Conservation (phyloP, 2,888 invertebrate genomes). For the Thelaira solivaga region DNA sequence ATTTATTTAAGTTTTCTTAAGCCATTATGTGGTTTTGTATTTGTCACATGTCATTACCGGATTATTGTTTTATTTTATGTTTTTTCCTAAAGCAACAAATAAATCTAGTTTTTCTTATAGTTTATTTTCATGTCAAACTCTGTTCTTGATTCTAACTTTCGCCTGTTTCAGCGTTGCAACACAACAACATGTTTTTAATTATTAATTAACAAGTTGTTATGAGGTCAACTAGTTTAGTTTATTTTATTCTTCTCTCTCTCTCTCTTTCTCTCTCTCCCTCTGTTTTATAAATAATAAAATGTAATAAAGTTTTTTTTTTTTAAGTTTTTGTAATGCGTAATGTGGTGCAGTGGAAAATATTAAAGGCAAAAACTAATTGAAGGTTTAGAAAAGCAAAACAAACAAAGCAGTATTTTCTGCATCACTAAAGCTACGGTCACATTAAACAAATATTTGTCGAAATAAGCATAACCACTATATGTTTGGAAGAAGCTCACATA, state of each 20-base stretch:
- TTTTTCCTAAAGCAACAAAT: too few species aligned
- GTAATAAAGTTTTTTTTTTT: neutral
- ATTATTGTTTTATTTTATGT: too few species aligned
- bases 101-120: conserved; percentile 43
- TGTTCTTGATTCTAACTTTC: conserved; percentile 52
- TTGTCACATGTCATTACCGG: conserved; percentile 34
- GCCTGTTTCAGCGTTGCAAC: conserved; percentile 35
- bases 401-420: too few species aligned
- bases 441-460: too few species aligned
- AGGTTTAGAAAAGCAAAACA: too few species aligned
- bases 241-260: too few species aligned
- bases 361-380: too few species aligned
- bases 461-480: too few species aligned
- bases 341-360: neutral
- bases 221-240: conserved; percentile 57
- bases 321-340: neutral
- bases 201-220: conserved; percentile 56
- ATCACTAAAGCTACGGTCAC: too few species aligned
- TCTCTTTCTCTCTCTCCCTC: neutral
- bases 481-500: too few species aligned
- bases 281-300: neutral
- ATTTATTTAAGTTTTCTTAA: conserved; percentile 28
- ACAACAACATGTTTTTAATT: conserved; percentile 39
- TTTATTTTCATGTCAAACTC: neutral
- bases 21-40: neutral